phyloP scores from a whole-genome alignment of 2,113 vertebrate species.

The Spermophilus dauricus region DNA sequence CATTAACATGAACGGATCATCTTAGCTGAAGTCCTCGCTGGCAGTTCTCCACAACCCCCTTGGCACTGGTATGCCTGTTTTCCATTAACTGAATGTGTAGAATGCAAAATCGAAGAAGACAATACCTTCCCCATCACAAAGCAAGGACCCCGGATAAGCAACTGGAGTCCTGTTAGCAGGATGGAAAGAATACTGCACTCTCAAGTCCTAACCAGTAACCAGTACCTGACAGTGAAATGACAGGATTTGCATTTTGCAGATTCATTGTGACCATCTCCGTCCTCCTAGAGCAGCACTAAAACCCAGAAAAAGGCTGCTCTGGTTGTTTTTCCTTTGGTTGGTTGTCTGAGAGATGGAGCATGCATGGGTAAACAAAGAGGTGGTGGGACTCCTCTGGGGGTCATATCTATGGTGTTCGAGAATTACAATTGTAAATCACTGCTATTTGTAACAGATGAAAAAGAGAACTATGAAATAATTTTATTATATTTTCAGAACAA shows the following conservation, averaged over 20 bases:
- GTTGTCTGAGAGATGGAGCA: slow-evolving; percentile 31
- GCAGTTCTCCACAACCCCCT: slow-evolving; percentile 27
- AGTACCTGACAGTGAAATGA: slow-evolving; percentile 27
- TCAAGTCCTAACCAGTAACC: slow-evolving; percentile 50
- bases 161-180: slow-evolving; percentile 8
- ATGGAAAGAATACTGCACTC: neutral
- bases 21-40: slow-evolving; percentile 32
- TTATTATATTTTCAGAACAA: slow-evolving; percentile 76
- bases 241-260: neutral
- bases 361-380: neutral
- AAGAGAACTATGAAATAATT: slow-evolving; percentile 57
- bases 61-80: slow-evolving; percentile 43
- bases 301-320: slow-evolving; percentile 35
- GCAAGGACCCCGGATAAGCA: slow-evolving; percentile 30
- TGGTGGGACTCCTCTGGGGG: neutral
- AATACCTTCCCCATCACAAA: slow-evolving; percentile 26
- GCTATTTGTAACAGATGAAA: slow-evolving; percentile 62
- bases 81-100: slow-evolving; percentile 44
- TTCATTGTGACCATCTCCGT: neutral
- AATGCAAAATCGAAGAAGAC: slow-evolving; percentile 54
- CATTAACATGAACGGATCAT: slow-evolving; percentile 15
- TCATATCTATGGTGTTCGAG: slow-evolving; percentile 4
- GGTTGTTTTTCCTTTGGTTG: neutral
- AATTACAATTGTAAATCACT: slow-evolving; percentile 34
- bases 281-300: slow-evolving; percentile 37